These are phyloP conservation scores for Idaea biselata DNA, from an alignment of 2,888 invertebrate species.

Conservation along the genomic window DNA sequence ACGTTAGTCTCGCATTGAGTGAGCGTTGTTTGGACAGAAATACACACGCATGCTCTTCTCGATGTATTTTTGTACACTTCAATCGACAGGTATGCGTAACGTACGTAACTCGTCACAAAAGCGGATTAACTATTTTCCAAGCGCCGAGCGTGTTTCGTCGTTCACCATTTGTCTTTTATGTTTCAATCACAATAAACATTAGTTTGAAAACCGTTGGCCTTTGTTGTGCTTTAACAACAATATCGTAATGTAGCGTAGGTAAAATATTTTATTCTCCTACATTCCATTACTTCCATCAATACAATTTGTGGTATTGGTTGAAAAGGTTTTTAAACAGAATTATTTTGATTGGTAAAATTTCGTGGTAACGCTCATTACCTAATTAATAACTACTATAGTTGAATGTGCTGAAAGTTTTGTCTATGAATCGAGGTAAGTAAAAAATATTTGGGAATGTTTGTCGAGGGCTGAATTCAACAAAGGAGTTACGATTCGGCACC, in stretches of 20 bases:
- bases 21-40: conserved; percentile 44
- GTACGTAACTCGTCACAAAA: conserved; percentile 38
- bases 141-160: conserved; percentile 32
- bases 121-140: conserved; percentile 36
- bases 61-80: conserved; percentile 56
- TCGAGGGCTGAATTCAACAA: conserved; percentile 40
- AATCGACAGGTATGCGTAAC: conserved; percentile 63
- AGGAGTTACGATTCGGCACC: conserved; percentile 43
- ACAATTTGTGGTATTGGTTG: conserved; percentile 14
- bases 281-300: conserved; percentile 12
- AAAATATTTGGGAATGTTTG: conserved; percentile 43
- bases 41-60: conserved; percentile 44
- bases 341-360: conserved; percentile 21
- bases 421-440: conserved; percentile 21
- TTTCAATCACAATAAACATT: conserved; percentile 15
- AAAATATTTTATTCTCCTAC: conserved; percentile 9
- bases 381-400: conserved; percentile 1
- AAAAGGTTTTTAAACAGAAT: conserved; percentile 17
- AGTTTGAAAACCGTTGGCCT: conserved; percentile 24
- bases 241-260: conserved; percentile 14
- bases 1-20: conserved; percentile 33
- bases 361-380: conserved; percentile 10
- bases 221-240: conserved; percentile 13
- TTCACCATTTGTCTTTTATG: conserved; percentile 24
- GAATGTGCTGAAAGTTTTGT: conserved; percentile 16